Conservation (phyloP, 1,140 invertebrate genomes). For the Meloidogyne floridensis region DNA sequence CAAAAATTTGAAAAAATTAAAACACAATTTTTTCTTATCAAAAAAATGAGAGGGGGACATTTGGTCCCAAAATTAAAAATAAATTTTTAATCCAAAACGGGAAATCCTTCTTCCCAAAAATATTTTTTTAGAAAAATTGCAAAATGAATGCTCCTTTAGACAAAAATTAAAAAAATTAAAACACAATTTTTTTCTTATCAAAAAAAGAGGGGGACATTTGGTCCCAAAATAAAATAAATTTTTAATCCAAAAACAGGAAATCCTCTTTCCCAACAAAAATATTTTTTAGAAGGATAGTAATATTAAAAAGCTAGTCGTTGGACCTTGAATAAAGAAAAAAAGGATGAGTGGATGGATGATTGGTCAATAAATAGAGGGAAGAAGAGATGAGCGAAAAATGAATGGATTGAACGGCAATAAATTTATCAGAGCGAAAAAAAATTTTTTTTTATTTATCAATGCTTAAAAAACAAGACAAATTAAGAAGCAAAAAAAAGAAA, state of each 20-base stretch:
- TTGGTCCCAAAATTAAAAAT: background rate
- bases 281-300: background rate
- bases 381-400: background rate
- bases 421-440: conserved; percentile 3
- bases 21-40: background rate
- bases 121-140: background rate
- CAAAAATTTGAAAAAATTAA: background rate
- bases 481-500: background rate
- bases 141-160: too few relatives aligned
- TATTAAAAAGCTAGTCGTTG: background rate
- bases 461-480: background rate
- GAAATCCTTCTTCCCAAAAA: background rate
- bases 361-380: background rate
- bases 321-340: background rate
- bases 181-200: background rate
- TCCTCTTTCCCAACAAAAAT: background rate
- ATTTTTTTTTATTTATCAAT: background rate
- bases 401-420: background rate
- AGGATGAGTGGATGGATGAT: background rate
- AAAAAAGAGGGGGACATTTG: background rate
- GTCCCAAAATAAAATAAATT: background rate
- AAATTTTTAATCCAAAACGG: background rate
- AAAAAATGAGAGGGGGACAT: background rate
- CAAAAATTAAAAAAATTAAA: background rate
- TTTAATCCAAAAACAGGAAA: background rate